Conservation (phyloP, 2,113 vertebrate genomes). For the Pycnonotus jocosus region DNA sequence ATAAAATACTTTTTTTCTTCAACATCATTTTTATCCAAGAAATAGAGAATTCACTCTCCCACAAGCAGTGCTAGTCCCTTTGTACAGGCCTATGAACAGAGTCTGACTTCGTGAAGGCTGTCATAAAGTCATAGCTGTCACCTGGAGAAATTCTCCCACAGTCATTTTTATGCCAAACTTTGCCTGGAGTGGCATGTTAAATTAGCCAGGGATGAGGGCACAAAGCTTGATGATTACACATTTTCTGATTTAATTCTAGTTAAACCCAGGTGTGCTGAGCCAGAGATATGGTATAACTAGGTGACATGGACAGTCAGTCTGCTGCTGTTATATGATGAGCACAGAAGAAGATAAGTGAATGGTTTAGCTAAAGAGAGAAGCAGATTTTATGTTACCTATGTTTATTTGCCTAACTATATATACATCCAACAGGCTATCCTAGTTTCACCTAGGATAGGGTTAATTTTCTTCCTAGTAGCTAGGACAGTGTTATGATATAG, state of each 20-base stretch:
- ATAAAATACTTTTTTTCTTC: neutral
- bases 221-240: neutral
- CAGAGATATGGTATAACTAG: neutral
- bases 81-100: neutral
- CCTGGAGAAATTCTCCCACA: neutral
- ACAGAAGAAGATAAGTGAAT: neutral
- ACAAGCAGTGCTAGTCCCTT: neutral
- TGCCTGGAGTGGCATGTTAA: neutral
- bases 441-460: neutral
- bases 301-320: neutral
- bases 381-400: accelerated
- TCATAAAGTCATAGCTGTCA: neutral
- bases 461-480: neutral
- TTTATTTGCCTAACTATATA: neutral
- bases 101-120: neutral
- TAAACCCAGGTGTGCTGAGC: neutral
- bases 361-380: neutral
- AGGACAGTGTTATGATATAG: neutral
- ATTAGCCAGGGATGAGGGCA: neutral
- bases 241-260: neutral
- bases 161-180: neutral
- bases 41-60: neutral
- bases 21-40: neutral
- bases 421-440: neutral
- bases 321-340: neutral